Base-by-base conservation (phyloP, 53 echinoderm and acorn worm genomes). In the Luidia sarsii region DNA sequence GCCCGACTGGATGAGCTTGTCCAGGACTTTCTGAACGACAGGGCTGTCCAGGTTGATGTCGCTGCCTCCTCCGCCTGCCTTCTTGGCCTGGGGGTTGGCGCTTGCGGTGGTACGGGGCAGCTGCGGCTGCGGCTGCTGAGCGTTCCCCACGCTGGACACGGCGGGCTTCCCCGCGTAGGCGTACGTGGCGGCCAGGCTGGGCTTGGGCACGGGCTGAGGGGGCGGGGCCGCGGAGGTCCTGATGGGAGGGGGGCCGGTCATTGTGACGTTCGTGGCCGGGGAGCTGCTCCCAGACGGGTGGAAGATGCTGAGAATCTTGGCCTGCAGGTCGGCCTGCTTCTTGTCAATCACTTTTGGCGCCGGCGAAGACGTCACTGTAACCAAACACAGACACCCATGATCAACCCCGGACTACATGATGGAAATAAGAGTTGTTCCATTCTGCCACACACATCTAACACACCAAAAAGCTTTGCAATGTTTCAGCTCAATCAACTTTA, bases 231-330 rank as follows among this genome's bases (percentile, higher is more conserved):
- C 54, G 6, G 6, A 7, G 11, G 41, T 11, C n/a, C n/a, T n/a
- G n/a, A n/a, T n/a, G n/a, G n/a, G n/a, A n/a, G n/a, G n/a, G 6
- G 11, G 6, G 16, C 31, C 11, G 0, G 63, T 33, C n/a, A 60
- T 27, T 6, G 66, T 48, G 14, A 64, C 34, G 20, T 50, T 57
- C 0, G 82, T 67, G 27, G 57, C 33, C 25, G 67, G 0, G 7
- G 69, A 21, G 7, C 82, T 28, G 67, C 66, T 56, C 15, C 82
- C 87, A 24, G 67, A 64, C 28, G 79, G 77, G 41, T 66, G 55
- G 38, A 95, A 87, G 31, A 95, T 89, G 66, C 92, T 95, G 10
- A 95, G 84, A 46, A 95, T 95, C 88, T 92, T 95, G 50, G 95
- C 95, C 45, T 92, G 90, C 15, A 91, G 48, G 25, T 83, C 84